These are phyloP conservation scores for Chrysolina oricalcia DNA, from an alignment of 2,888 invertebrate species.

Conservation along the genomic window DNA sequence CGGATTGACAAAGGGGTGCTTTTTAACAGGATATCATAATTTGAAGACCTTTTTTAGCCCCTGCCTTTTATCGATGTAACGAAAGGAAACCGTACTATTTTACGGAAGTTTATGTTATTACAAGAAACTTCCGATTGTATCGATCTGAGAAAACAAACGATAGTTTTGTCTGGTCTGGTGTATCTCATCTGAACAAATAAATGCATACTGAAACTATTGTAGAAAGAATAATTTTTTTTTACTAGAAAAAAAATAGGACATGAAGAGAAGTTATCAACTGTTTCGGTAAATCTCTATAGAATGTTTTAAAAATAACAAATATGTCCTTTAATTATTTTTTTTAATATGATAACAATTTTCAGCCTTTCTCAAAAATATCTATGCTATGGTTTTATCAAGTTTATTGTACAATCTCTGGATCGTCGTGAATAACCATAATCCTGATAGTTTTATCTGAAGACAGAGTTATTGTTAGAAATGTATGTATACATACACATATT, in stretches of 20 bases:
- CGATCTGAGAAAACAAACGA: slow-evolving; percentile 1
- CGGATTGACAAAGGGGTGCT: background rate
- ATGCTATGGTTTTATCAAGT: too few species aligned
- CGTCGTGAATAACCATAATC: too few species aligned
- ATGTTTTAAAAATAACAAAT: too few species aligned
- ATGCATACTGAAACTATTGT: background rate
- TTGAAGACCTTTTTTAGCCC: background rate
- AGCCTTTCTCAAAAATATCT: too few species aligned
- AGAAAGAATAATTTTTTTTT: too few species aligned
- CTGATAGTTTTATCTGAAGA: too few species aligned
- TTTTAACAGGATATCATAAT: slow-evolving; percentile 2
- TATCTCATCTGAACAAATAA: background rate
- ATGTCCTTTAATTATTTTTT: too few species aligned
- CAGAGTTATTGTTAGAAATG: background rate
- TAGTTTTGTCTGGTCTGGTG: background rate
- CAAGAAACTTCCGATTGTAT: background rate
- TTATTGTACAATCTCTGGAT: too few species aligned
- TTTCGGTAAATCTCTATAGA: too few species aligned
- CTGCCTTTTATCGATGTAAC: background rate
- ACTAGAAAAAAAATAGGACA: too few species aligned
- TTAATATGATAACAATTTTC: too few species aligned
- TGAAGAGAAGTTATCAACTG: too few species aligned
- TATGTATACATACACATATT: background rate
- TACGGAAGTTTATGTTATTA: background rate
- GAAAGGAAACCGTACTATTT: background rate